Conservation (phyloP, 2,113 vertebrate species). For the Atractosteus spatula region DNA sequence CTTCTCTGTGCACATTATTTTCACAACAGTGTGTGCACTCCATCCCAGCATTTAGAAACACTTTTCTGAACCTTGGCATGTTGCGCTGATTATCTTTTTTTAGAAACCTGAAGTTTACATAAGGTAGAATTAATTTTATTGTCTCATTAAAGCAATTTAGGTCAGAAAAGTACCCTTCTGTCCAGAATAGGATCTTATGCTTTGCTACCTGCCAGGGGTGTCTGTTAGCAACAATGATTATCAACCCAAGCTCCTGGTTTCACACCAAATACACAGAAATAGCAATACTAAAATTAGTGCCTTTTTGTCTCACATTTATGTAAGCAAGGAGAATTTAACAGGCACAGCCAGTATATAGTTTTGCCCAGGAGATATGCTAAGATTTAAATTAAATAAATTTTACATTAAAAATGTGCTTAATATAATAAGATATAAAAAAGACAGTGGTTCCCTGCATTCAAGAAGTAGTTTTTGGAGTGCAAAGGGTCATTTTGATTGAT, state of each 20-base stretch:
- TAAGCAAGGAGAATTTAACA: neutral
- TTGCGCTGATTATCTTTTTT: no score
- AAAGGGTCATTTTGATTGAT: no score
- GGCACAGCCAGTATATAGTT: neutral
- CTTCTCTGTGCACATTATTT: no score
- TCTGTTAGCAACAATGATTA: neutral
- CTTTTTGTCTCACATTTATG: neutral
- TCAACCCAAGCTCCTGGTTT: neutral
- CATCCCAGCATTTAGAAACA: no score
- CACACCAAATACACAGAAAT: neutral
- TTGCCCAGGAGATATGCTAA: neutral
- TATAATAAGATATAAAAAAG: no score
- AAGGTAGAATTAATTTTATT: neutral
- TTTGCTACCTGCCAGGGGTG: neutral
- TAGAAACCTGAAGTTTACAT: no score
- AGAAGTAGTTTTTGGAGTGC: no score
- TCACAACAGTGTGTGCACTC: no score
- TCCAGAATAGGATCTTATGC: neutral
- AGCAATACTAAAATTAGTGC: slow-evolving; percentile 11
- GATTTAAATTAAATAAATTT: neutral
- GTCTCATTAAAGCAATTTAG: slow-evolving; percentile 16
- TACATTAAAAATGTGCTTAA: no score
- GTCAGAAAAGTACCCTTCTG: neutral
- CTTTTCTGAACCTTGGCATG: no score
- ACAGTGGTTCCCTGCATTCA: no score